Base-by-base conservation (phyloP, 2,113 vertebrate species). In the Menidia beryllina region DNA sequence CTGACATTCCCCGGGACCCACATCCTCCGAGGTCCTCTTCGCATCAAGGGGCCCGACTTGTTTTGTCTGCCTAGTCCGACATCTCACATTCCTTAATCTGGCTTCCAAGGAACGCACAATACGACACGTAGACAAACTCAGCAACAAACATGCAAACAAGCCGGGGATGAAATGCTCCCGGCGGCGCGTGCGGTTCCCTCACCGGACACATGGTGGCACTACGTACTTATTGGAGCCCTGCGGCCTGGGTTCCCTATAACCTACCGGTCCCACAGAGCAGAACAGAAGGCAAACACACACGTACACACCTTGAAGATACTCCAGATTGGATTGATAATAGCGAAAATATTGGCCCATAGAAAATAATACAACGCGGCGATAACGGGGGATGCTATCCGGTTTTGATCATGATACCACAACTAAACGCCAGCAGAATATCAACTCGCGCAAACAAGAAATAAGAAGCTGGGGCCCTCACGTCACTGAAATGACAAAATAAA, bases 301-400 rank as follows among this genome's bases (percentile, higher is more conserved):
- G 39, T 39, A 80, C 74, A 72, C 85, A 72, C 67, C 76, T 77
- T 19, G 76, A 72, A 90, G 89, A 92, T 90, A 89, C 89, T 90
- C 82, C 81, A 87, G 92, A 94, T 92, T 86, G 87, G 87, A 86
- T 75, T 83, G 88, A 90, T 86, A 91, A 89, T 83, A 85, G 82
- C 69, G 82, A 93, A 92, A 92, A 90, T 89, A 89, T 90, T 91
- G 88, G 84, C 80, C 90, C 86, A 90, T 89, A 90, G 91, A 93
- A n/a, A 94, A 93, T 92, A 93, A 93, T 90, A 91, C 87, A 89
- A 89, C 83, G 85, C 78, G 0, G 78, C 15, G 90, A 92, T 92
- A 91, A 90, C 55, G 20, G 71, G 20, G 71, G 60, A 23, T 48
- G 77, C 76, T 89, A 91, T 90, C 89, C 77, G 70, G 52, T 72